Percentiles rank a stretch among this genome's conserved stretches.
phyloP scores from a whole-genome alignment of 2,888 invertebrate species.

The Phrixothrix hirtus region DNA sequence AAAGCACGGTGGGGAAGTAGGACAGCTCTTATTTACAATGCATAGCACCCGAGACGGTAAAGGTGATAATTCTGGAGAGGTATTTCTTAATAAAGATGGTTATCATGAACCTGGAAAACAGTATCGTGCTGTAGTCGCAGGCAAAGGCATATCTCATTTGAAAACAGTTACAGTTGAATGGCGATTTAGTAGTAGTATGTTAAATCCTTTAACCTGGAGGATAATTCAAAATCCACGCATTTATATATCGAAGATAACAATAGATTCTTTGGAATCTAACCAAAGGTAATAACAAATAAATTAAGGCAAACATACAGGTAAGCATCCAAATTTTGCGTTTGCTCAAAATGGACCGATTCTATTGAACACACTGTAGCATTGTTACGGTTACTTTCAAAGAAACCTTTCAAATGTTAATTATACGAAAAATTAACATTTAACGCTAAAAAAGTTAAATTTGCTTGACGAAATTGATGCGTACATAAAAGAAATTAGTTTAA shows the following conservation, averaged over 20 bases:
- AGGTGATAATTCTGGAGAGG: slow-evolving; percentile 44
- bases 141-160: slow-evolving; percentile 68
- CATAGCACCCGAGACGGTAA: slow-evolving; percentile 63
- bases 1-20: slow-evolving; percentile 78
- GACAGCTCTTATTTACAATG: slow-evolving; percentile 69
- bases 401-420: no score
- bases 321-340: no score
- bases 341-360: no score
- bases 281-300: slow-evolving; percentile 61
- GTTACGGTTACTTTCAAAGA: no score
- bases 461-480: no score
- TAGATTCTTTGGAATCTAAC: slow-evolving; percentile 73
- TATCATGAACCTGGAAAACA: slow-evolving; percentile 74
- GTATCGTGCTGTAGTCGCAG: slow-evolving; percentile 70
- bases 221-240: slow-evolving; percentile 73
- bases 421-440: no score
- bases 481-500: no score
- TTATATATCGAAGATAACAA: slow-evolving; percentile 70
- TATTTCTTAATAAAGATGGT: slow-evolving; percentile 47
- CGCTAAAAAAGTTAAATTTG: no score
- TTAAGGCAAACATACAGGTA: no score
- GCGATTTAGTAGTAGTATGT: slow-evolving; percentile 76
- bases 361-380: no score
- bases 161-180: slow-evolving; percentile 73
- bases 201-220: slow-evolving; percentile 85